Evolutionary conservation across 2,888 invertebrate genomes (phyloP), one percentile per base, ranked within the genome.

Genomic region (Hirtodrosophila histrioides): DNA sequence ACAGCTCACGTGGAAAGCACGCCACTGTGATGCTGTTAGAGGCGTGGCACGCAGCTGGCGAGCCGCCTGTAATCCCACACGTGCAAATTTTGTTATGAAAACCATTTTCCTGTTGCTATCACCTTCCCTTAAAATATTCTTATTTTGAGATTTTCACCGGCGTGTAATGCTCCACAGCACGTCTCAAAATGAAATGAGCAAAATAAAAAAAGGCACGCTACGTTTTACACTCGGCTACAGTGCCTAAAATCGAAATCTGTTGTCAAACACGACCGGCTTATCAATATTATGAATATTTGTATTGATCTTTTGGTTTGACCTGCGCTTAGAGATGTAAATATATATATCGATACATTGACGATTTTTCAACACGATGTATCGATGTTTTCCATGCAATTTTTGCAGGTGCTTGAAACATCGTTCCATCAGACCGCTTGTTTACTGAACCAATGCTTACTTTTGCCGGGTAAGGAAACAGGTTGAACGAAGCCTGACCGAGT

Each of bases 51-150:
- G 72, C 45, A 76, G 46, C 46, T 83, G 77, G 5, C 82, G 77
- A n/a, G 78, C 64, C 11, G 74, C 61, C 55, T 77, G 81, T 6
- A 83, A 35, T 4, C 88, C 79, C 12, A 78, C 67, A 55, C 88
- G 81, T 62, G 84, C 83, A 4, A 90, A 73, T 77, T 85, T 90
- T 54, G 82, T 74, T 31, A 90, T 76, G 33, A 85, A 78, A 72
- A 88, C 86, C 91, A 91, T 91, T 69, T 71, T 67, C 35, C 41
- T 35, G 40, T 31, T 44, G 29, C 41, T 40, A 48, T 46, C 56
- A 51, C 24, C 53, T 53, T 45, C 10, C n/a, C 46, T 6, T 35
- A 44, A 35, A 55, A 23, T 46, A 61, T 4, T 31, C 4, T 31
- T 31, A 8, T 41, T 61, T 17, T 33, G 44, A 23, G 37, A 55